Evolutionary conservation across 92 coral and sea anemone species (phyloP).

Genomic region (Phymanthus crucifer): DNA sequence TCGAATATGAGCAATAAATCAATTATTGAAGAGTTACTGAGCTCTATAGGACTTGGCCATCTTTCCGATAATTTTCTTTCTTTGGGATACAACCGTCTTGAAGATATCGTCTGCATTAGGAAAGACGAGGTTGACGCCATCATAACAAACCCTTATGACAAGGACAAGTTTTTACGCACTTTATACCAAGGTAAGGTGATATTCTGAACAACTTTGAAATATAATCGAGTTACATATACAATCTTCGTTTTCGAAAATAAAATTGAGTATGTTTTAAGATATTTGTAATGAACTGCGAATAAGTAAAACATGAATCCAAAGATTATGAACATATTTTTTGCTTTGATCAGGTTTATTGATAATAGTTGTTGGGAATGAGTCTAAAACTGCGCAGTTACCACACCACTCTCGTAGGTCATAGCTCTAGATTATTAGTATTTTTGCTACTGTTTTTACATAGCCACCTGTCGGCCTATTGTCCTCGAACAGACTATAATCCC

Average conservation of each 20-base stretch:
- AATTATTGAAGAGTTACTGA: constrained; percentile 16
- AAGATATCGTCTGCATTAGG: constrained; percentile 46
- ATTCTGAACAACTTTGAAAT: background rate
- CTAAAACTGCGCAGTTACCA: no score
- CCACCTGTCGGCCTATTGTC: constrained; percentile 29
- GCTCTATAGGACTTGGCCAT: constrained; percentile 37
- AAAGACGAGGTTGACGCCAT: constrained; percentile 35
- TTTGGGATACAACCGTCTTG: constrained; percentile 44
- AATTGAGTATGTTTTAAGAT: background rate
- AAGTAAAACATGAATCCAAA: background rate
- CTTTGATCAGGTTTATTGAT: background rate
- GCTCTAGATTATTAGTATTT: background rate
- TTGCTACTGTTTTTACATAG: background rate
- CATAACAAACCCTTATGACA: constrained; percentile 33
- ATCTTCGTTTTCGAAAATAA: background rate
- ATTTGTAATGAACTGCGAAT: background rate
- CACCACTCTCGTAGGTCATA: background rate
- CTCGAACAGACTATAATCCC: constrained; percentile 2
- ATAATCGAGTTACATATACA: background rate
- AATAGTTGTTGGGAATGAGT: no score
- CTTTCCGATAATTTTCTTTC: constrained; percentile 17
- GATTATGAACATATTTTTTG: background rate
- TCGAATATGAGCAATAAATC: constrained; percentile 1
- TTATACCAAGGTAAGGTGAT: constrained; percentile 45
- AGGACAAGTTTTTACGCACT: constrained; percentile 22